Evolutionary conservation across 2,797 vertebrate species (phyloP), one percentile per base, ranked within the genome.

Genomic region (Loris lydekkerianus): DNA sequence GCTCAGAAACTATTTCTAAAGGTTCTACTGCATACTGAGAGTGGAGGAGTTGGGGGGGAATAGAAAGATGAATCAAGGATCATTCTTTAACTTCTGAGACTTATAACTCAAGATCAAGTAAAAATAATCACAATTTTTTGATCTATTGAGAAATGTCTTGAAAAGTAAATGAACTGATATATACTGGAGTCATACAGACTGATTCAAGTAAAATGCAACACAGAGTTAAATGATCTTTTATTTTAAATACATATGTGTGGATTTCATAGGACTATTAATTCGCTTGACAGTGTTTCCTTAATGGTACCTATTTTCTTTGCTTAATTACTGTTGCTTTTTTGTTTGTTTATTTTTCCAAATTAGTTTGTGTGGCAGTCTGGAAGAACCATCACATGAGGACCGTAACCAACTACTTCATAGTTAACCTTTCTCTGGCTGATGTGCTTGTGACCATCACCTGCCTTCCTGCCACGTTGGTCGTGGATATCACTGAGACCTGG

Each of bases 381-480:
- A 99, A 99, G 98, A 99, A 99, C 86, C 99, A 99, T 86, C 99
- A 99, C 97, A 99, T 99, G 99, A 98, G 99, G 97, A 99, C 99
- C 0, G 99, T 99, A 73, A 99, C 99, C 98, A 99, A 99, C 98
- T 99, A 99, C 97, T 99, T 99, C 98, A 99, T 99, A 18, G 99
- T 99, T 97, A 99, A 99, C 96, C 99, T 99, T 49, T 99, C 99
- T 85, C 98, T 99, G 87, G 99, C 99, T 60, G 99, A 99, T 13
- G 98, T 99, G 95, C 98, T 99, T 86, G 99, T 99, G 98, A 99
- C 99, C 90, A 99, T 99, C 97, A 99, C 99, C 96, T 99, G 99
- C 98, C 99, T 99, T 95, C 99, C 99, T 81, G 99, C 99, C 10
- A 99, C 99, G 29, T 98, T 99, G 10, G 99, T 99, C 49, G 99